Percentiles rank a stretch among this genome's conserved stretches.
These are phyloP conservation scores for Cheilosia pagana DNA, from an alignment of 2,888 invertebrate genomes.

Conservation along the genomic window DNA sequence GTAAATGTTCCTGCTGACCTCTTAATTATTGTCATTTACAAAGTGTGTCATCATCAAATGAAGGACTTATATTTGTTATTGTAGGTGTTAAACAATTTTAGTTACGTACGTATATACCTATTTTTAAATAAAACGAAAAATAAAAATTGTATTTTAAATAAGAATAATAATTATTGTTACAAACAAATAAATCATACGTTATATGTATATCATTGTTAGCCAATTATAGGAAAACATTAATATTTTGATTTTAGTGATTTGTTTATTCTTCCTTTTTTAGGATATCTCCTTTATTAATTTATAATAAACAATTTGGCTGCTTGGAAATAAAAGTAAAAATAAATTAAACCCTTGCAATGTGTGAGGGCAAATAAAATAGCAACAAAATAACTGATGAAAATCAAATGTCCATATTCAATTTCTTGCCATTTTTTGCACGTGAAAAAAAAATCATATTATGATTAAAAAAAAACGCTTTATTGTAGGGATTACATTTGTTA, in stretches of 20 bases:
- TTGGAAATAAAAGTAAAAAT: conserved; percentile 12
- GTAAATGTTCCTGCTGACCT: conserved; percentile 82
- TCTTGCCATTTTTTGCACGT: conserved; percentile 68
- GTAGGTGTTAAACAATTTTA: conserved; percentile 68
- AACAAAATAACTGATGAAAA: conserved; percentile 21
- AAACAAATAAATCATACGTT: conserved; percentile 31
- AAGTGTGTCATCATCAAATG: conserved; percentile 63
- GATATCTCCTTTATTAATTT: conserved; percentile 7
- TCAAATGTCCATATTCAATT: conserved; percentile 62
- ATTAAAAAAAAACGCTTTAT: conserved; percentile 44
- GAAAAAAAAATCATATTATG: conserved; percentile 9
- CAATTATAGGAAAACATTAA: conserved; percentile 27
- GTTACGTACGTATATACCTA: conserved; percentile 55
- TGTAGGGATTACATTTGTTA: conserved; percentile 39
- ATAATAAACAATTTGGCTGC: conserved; percentile 43
- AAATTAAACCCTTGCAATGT: conserved; percentile 32
- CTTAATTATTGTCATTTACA: conserved; percentile 53
- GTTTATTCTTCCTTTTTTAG: conserved; percentile 2
- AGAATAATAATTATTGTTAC: conserved; percentile 28
- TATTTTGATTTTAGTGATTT: conserved; percentile 1
- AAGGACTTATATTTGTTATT: conserved; percentile 64
- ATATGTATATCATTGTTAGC: conserved; percentile 49
- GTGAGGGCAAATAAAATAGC: conserved; percentile 7
- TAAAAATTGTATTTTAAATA: conserved; percentile 47
- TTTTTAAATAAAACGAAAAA: conserved; percentile 54